Base-by-base conservation (phyloP, 37 sponge, comb jelly and placozoan genomes). In the Eunapius fragilis region DNA sequence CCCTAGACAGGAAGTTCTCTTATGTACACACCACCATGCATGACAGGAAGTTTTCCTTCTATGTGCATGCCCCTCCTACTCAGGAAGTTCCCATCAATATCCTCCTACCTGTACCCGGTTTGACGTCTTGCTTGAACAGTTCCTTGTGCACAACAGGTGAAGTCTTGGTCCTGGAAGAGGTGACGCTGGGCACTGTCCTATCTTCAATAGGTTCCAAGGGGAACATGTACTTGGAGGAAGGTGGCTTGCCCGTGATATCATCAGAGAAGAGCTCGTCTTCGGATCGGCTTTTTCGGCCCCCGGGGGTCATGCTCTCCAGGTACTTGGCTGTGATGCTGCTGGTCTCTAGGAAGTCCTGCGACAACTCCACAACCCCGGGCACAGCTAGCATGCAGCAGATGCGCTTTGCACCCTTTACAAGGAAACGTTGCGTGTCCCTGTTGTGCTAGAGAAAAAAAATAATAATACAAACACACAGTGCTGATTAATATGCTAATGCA, bases 311-410 rank as follows among this genome's bases (percentile, higher is more conserved):
- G 58, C 58, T 17, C 58, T 58, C 58, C 14, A 58, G 14, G 17
- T 58, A 58, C 58, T 58, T 58, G 17, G 58, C 14, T 13, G 58
- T 17, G 58, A 58, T 58, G 58, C 14, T 10, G 58, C 58, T 58
- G 58, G 58, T 58, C 58, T 58, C 58, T 19, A 58, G 58, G 68
- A 68, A 81, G 30, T 76, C 76, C 32, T 36, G 33, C 11, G 82
- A 81, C 34, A 58, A 76, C 27, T 87, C 87, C 13, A 87, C 67
- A 13, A n/a, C 68, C 24, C 87, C 87, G 0, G 87, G 87, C 6
- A 87, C 75, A 67, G 87, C 77, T 25, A 14, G 31, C 87, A 87
- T 87, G 76, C 87, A 87, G 2, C 38, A 25, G 7, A 87, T 75
- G 76, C 76, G 82, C 13, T 30, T 48, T 0, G 87, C 70, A 14